Evolutionary conservation across 2,888 invertebrate species (phyloP), one percentile per base, ranked within the genome.

Genomic region (Melanargia galathea): DNA sequence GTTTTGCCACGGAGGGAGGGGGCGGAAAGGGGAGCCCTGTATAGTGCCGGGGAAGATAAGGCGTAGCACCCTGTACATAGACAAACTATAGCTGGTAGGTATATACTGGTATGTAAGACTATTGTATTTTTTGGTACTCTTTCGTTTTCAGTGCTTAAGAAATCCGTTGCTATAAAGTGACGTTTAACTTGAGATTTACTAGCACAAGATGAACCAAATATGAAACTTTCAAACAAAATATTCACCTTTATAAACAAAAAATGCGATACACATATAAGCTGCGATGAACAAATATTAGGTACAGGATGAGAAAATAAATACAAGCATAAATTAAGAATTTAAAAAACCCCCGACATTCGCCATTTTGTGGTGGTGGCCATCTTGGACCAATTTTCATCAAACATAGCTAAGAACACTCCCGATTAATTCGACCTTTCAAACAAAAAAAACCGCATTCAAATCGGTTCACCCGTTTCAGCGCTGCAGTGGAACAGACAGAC

Each of bases 11-110:
- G 84, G 83, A 83, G 83, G 80, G 84, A 77, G 74, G 78, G 77
- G 75, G 71, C 70, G 74, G 73, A 73, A 73, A 71, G 75, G 75
- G 73, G 82, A 80, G 79, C 74, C 75, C 78, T 81, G 82, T 87
- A 84, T 87, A 89, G 87, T 87, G 87, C 81, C 73, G 80, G 84
- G 85, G 83, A 74, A 81, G 88, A 89, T 89, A 87, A 87, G 87
- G 84, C 83, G 83, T 78, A 77, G 80, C 82, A 79, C 73, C 77
- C 80, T 80, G 79, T 84, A 83, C 78, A 81, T 79, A 78, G 70
- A 61, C 62, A 56, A 67, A 65, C 63, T 71, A 69, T 71, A 70
- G 72, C 75, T 80, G n/a, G n/a, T n/a, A n/a, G n/a, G n/a, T n/a
- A n/a, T n/a, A n/a, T n/a, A 81, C 76, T 76, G 20, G 52, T 54